Evolutionary conservation across 2,113 vertebrate species (phyloP).

Genomic region (Gambusia holbrooki): DNA sequence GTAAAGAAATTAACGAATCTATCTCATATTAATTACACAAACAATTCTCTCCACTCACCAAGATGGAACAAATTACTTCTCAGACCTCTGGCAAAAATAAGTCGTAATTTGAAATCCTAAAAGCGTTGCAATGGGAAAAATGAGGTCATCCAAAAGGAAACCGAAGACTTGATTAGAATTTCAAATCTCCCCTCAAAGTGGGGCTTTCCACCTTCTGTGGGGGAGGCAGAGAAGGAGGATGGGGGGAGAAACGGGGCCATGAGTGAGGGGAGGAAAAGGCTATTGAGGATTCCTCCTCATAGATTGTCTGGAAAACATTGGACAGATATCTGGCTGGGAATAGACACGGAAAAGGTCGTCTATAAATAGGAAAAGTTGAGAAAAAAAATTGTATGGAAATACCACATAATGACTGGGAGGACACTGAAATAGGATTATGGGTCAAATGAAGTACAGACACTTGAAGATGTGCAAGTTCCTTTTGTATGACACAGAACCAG

Average conservation of each 20-base stretch:
- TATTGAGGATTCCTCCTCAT: constrained; percentile 70
- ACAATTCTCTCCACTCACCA: constrained; percentile 70
- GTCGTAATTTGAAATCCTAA: constrained; percentile 82
- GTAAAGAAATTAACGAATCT: constrained; percentile 58
- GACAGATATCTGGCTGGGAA: constrained; percentile 70
- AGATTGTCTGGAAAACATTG: constrained; percentile 74
- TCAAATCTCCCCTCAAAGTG: constrained; percentile 80
- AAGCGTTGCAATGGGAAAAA: constrained; percentile 83
- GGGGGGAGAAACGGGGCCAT: constrained; percentile 12
- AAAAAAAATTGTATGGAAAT: constrained; percentile 69
- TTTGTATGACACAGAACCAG: constrained; percentile 57
- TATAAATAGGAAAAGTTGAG: constrained; percentile 75
- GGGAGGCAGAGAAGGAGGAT: constrained; percentile 31
- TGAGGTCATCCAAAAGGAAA: constrained; percentile 85
- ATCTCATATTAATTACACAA: constrained; percentile 77
- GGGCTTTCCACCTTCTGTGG: constrained; percentile 79
- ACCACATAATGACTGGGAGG: constrained; percentile 73
- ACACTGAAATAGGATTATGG: constrained; percentile 71
- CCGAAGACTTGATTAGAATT: constrained; percentile 86
- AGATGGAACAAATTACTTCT: constrained; percentile 84
- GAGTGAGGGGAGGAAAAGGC: constrained; percentile 59
- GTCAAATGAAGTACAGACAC: constrained; percentile 73
- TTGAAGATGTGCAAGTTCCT: constrained; percentile 63
- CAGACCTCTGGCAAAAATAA: constrained; percentile 82
- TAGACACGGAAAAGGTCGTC: constrained; percentile 69